A percentile compares a stretch with the other conserved stretches of the same genome.
Evolutionary conservation across 1,140 invertebrate species (phyloP).

Genomic region (Zaprionus ornatus): DNA sequence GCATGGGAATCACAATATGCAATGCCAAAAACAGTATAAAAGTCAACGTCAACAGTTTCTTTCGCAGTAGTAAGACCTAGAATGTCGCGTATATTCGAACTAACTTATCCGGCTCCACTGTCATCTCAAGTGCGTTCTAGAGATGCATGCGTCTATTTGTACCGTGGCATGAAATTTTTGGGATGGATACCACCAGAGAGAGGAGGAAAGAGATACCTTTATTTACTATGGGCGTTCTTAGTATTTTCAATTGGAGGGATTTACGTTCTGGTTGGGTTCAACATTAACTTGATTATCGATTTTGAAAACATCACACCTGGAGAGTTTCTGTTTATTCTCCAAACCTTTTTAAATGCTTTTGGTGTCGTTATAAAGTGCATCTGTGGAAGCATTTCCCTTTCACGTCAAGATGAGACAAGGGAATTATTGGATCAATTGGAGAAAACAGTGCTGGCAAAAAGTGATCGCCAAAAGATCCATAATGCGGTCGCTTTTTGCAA

Average conservation of each 20-base stretch:
- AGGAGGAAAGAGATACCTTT: not conserved
- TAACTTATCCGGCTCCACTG: not conserved
- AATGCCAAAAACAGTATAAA: not conserved
- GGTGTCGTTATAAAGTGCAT: not conserved
- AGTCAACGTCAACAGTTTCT: not conserved
- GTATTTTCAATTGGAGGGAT: not conserved
- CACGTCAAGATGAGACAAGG: not conserved
- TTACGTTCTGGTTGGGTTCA: conserved; percentile 9
- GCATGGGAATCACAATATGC: not conserved
- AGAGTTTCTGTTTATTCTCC: not conserved
- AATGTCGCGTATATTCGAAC: not conserved
- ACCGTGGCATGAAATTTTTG: not conserved
- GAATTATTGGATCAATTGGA: not conserved
- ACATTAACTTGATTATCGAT: not conserved
- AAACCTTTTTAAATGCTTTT: not conserved
- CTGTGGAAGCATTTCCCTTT: not conserved
- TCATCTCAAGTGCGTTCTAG: not conserved
- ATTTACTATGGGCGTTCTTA: not conserved
- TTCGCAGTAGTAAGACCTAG: not conserved
- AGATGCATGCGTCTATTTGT: conserved; percentile 4
- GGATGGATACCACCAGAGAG: conserved; percentile 1
- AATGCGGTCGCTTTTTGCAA: conserved; percentile 3
- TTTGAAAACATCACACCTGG: conserved; percentile 3
- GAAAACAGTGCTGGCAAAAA: not conserved
- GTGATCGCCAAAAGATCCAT: conserved; percentile 3